Conservation (phyloP, 2,888 invertebrate genomes). For the Amaurobius ferox region DNA sequence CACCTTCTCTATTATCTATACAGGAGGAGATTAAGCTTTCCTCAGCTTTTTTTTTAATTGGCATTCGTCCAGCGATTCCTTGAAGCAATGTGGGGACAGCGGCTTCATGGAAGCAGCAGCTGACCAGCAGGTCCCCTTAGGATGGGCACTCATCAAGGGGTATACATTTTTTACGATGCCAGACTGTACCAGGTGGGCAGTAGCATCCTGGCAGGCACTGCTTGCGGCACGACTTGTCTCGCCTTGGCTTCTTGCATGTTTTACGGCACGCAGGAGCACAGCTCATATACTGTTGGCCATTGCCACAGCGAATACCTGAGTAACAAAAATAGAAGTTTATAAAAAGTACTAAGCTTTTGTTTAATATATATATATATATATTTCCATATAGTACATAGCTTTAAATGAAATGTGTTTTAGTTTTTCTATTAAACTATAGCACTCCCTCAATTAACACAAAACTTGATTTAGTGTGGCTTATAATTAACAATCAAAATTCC, state of each 20-base stretch:
- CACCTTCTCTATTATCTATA: background rate
- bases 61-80: background rate
- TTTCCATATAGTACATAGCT: too few species aligned
- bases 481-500: too few species aligned
- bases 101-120: conserved; percentile 35
- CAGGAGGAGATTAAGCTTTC: background rate
- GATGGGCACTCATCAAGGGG: conserved; percentile 63
- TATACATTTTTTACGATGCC: conserved; percentile 62
- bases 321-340: background rate
- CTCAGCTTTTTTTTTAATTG: background rate
- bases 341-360: too few species aligned
- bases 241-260: conserved; percentile 63
- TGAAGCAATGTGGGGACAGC: background rate
- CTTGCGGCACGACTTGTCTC: conserved; percentile 52
- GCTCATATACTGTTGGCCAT: conserved; percentile 54
- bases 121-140: background rate
- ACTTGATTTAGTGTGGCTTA: too few species aligned
- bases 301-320: conserved; percentile 54
- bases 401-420: too few species aligned
- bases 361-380: too few species aligned
- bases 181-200: conserved; percentile 64
- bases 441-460: too few species aligned
- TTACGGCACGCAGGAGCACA: conserved; percentile 61
- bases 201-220: conserved; percentile 66
- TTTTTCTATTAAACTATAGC: too few species aligned